Evolutionary conservation across 1,140 invertebrate genomes (phyloP).

Genomic region (Mactra quadrangularis): DNA sequence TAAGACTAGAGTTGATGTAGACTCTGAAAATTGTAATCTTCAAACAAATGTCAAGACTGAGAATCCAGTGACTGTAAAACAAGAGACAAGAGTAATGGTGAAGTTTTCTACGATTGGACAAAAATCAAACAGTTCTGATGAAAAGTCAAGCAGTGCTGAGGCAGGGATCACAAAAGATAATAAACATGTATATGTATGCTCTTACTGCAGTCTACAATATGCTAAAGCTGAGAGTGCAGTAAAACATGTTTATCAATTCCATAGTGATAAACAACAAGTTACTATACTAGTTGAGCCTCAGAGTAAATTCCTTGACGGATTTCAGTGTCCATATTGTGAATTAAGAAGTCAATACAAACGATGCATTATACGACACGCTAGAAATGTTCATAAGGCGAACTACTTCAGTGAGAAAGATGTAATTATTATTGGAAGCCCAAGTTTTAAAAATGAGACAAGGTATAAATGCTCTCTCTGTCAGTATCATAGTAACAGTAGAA

Average conservation of each 20-base stretch:
- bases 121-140: no score
- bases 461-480: constrained; percentile 23
- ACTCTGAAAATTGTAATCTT: no score
- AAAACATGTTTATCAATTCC: neutral
- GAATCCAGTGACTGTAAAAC: no score
- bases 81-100: no score
- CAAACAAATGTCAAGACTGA: no score
- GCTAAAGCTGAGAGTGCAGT: neutral
- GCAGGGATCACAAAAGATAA: no score
- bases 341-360: constrained; percentile 18
- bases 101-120: no score
- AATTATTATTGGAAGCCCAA: neutral
- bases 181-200: neutral
- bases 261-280: constrained; percentile 4
- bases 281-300: neutral
- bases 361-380: constrained; percentile 19
- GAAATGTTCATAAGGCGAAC: neutral
- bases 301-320: neutral
- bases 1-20: neutral
- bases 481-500: constrained; percentile 17
- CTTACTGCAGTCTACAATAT: constrained; percentile 26
- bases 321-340: constrained; percentile 45
- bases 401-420: constrained; percentile 1
- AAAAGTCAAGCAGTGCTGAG: no score
- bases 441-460: neutral